Evolutionary conservation across 1,140 invertebrate genomes (phyloP), one percentile per base, ranked within the genome.

Genomic region (Sycobia sp.): DNA sequence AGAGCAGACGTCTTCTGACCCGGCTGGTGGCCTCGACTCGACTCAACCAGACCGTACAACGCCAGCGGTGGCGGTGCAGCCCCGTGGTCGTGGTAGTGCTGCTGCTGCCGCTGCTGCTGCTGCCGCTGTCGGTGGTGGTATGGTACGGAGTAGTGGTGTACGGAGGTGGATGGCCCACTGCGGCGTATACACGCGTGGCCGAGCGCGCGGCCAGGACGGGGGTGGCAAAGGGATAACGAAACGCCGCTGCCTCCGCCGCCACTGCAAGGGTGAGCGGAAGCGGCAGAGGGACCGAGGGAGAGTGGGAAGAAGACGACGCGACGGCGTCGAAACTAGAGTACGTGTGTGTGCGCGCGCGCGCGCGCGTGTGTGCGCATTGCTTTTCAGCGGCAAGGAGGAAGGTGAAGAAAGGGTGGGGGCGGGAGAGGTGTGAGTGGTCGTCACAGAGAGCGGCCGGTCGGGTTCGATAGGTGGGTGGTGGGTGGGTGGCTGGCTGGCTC

Each of bases 1-100:
- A 65, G 65, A 81, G 76, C 78, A 81, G 79, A 80, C 78, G 78
- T 82, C 79, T 82, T 80, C 77, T 80, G 78, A 82, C 78, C 79
- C 79, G 78, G 53, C 16, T 43, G 44, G 14, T 25, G 46, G 29
- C 57, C 57, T 38, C 44, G 73, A 75, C 76, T 78, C 73, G 71
- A 80, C 73, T 76, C 77, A 78, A 78, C 73, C 76, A 76, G 72
- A 78, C 69, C 75, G 64, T 60, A 4, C 29, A 32, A 32, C 5
- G 70, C 62, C 60, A 53, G 71, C 41, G 57, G 34, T 60, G 16
- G 36, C 25, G 11, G 13, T 44, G 39, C 11, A 57, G 18, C n/a
- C n/a, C n/a, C n/a, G n/a, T n/a, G n/a, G n/a, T n/a, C n/a, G 71
- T 46, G 57, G 34, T 60, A 14, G 36, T 29, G 11, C 4, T 44